These are phyloP conservation scores for Micromys minutus DNA, from an alignment of 2,113 vertebrate genomes.

Conservation along the genomic window DNA sequence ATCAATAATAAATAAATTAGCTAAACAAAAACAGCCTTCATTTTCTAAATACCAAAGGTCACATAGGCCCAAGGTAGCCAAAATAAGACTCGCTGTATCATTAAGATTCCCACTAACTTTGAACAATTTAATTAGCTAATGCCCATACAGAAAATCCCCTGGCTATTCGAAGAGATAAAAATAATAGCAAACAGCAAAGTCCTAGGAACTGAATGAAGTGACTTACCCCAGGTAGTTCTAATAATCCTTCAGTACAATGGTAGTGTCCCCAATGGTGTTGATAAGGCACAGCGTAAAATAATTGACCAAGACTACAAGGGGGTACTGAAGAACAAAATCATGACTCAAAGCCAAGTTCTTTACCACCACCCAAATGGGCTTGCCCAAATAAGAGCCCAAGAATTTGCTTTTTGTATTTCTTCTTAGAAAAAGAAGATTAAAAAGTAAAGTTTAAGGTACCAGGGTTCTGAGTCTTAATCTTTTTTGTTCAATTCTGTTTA, in stretches of 20 bases:
- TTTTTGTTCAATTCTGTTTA: neutral
- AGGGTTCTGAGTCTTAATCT: neutral
- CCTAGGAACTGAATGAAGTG: neutral
- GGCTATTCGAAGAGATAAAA: neutral
- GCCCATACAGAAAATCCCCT: neutral
- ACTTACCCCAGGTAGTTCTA: neutral
- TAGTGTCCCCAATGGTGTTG: neutral
- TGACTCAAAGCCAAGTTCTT: constrained; percentile 11
- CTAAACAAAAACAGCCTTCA: neutral
- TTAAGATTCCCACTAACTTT: neutral
- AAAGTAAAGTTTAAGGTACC: neutral
- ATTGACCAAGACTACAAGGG: neutral
- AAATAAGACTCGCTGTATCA: neutral
- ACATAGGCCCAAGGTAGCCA: neutral
- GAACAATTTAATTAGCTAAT: neutral
- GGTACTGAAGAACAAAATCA: neutral
- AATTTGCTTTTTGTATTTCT: neutral
- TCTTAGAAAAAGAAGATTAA: neutral
- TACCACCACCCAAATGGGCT: neutral
- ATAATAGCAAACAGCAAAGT: neutral
- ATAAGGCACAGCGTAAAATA: neutral
- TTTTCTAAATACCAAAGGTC: neutral
- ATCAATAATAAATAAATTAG: neutral
- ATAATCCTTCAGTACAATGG: neutral
- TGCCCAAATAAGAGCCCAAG: neutral